A percentile compares a stretch with the other conserved stretches of the same genome.
Conservation (phyloP, 1,140 invertebrate genomes). For the Neotoxoptera formosana region DNA sequence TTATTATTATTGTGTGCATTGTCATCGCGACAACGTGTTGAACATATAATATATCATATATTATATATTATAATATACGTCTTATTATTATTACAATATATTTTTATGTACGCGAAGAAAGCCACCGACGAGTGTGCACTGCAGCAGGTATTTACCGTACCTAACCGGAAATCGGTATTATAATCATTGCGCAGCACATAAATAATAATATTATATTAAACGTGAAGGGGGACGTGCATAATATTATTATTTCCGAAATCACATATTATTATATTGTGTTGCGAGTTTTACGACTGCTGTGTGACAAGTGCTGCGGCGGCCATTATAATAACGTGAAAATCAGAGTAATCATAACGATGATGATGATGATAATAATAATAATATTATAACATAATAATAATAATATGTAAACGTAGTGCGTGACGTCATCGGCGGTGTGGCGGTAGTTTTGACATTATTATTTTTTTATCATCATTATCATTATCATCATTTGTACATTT, state of each 20-base stretch:
- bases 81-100: too few relatives aligned
- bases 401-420: not conserved
- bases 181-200: not conserved
- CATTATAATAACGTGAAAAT: not conserved
- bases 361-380: not conserved
- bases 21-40: not conserved
- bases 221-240: not conserved
- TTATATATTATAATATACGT: not conserved
- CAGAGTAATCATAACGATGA: not conserved
- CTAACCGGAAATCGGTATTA: conserved; percentile 1
- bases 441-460: conserved; percentile 21
- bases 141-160: not conserved
- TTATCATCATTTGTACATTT: not conserved
- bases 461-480: not conserved
- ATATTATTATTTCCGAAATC: not conserved
- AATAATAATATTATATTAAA: conserved; percentile 11
- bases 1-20: not conserved
- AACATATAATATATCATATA: not conserved
- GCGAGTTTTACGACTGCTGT: not conserved
- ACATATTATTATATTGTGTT: too few relatives aligned
- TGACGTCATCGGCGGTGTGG: conserved; percentile 1
- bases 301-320: not conserved
- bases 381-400: not conserved
- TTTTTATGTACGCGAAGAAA: not conserved
- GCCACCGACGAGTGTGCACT: not conserved